Evolutionary conservation across 2,113 vertebrate species (phyloP).

Genomic region (Heptranchias perlo): DNA sequence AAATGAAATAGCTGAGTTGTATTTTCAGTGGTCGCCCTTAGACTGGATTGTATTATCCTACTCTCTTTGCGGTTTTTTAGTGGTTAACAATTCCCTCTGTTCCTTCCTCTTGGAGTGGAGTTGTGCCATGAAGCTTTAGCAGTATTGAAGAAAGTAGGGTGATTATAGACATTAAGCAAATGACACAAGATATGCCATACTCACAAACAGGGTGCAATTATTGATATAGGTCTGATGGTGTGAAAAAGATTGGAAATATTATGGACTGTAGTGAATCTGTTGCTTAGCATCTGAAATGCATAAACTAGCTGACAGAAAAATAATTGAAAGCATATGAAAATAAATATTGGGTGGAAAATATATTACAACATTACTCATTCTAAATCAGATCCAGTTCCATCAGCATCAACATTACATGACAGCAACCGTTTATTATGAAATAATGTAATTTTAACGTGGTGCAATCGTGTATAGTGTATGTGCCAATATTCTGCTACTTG

Average conservation of each 20-base stretch:
- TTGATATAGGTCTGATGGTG: neutral
- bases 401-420: neutral
- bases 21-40: neutral
- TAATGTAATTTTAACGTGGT: neutral
- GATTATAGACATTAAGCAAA: neutral
- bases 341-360: conserved; percentile 19
- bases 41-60: neutral
- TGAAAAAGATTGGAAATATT: neutral
- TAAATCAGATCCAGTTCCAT: conserved; percentile 9
- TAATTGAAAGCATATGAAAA: conserved; percentile 8
- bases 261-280: neutral
- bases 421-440: neutral
- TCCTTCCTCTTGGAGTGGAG: neutral
- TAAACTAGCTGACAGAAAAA: conserved; percentile 13
- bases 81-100: neutral
- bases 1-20: neutral
- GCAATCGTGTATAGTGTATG: neutral
- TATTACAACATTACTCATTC: neutral
- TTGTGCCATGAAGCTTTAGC: neutral
- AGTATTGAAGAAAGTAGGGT: neutral
- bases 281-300: neutral
- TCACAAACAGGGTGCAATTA: neutral
- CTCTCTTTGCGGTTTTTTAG: neutral
- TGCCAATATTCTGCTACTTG: neutral
- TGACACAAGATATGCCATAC: neutral